phyloP scores from a whole-genome alignment of 2,113 vertebrate genomes.

The Lonchura striata region DNA sequence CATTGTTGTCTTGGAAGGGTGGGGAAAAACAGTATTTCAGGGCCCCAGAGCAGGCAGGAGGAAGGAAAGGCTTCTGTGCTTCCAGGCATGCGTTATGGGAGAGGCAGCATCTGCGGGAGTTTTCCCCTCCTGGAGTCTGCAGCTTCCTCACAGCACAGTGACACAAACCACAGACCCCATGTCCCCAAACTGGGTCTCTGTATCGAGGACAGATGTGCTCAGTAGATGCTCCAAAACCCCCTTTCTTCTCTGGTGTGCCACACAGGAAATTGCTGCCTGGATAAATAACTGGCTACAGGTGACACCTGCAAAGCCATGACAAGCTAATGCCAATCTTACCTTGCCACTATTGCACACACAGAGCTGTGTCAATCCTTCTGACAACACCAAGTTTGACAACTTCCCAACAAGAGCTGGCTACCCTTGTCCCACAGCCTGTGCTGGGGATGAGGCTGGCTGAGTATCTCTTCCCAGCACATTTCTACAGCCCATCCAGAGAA shows the following conservation, averaged over 20 bases:
- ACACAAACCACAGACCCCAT: background rate
- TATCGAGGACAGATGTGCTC: accelerated
- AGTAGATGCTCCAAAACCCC: background rate
- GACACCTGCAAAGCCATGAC: background rate
- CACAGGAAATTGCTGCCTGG: background rate
- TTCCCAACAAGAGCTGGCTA: background rate
- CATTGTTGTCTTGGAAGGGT: conserved; percentile 56
- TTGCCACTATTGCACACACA: background rate
- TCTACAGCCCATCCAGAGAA: background rate
- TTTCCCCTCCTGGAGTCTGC: background rate
- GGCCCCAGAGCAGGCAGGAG: background rate
- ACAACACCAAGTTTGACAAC: background rate
- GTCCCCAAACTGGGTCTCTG: accelerated
- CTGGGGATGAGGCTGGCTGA: background rate
- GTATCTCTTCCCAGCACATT: background rate
- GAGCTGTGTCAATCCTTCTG: background rate
- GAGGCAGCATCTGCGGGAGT: background rate
- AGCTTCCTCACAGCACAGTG: background rate
- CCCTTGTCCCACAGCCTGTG: background rate
- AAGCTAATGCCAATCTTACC: background rate
- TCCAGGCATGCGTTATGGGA: background rate
- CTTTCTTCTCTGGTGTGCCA: background rate
- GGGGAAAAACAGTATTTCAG: conserved; percentile 19
- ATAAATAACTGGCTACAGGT: background rate
- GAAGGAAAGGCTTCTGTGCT: conserved; percentile 9